Conservation (phyloP, 2,888 invertebrate genomes). For the Hyposoter dolosus region DNA sequence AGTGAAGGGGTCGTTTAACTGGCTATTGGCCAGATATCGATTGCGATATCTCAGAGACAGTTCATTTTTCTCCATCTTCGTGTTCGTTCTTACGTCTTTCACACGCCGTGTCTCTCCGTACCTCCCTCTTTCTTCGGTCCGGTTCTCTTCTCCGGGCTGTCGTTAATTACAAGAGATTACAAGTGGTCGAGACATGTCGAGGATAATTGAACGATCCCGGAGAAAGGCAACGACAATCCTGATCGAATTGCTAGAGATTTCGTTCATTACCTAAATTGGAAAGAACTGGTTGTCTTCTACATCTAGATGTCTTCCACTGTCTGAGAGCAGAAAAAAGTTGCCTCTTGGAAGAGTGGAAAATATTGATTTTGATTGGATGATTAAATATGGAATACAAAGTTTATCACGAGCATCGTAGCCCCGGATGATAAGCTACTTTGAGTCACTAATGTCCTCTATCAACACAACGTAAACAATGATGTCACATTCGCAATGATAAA, state of each 20-base stretch:
- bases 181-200: slow-evolving; percentile 49
- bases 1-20: slow-evolving; percentile 3
- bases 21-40: slow-evolving; percentile 66
- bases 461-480: background rate
- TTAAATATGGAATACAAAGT: background rate
- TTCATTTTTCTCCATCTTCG: slow-evolving; percentile 47
- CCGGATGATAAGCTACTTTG: background rate
- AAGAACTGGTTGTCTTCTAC: background rate
- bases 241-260: slow-evolving; percentile 55
- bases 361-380: background rate
- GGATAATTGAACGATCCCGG: slow-evolving; percentile 58
- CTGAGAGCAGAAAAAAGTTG: background rate
- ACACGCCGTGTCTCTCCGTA: slow-evolving; percentile 76
- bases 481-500: background rate
- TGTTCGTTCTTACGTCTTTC: slow-evolving; percentile 64
- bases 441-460: background rate
- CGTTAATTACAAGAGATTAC: slow-evolving; percentile 64
- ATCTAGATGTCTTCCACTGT: slow-evolving; percentile 6
- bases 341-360: background rate
- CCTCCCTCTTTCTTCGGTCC: slow-evolving; percentile 68
- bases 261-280: slow-evolving; percentile 24
- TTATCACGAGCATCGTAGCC: background rate
- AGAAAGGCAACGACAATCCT: background rate
- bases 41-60: slow-evolving; percentile 45
- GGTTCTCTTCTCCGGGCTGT: background rate